Evolutionary conservation across 2,888 invertebrate species (phyloP).

Genomic region (Caenorhabditis zanzibari): DNA sequence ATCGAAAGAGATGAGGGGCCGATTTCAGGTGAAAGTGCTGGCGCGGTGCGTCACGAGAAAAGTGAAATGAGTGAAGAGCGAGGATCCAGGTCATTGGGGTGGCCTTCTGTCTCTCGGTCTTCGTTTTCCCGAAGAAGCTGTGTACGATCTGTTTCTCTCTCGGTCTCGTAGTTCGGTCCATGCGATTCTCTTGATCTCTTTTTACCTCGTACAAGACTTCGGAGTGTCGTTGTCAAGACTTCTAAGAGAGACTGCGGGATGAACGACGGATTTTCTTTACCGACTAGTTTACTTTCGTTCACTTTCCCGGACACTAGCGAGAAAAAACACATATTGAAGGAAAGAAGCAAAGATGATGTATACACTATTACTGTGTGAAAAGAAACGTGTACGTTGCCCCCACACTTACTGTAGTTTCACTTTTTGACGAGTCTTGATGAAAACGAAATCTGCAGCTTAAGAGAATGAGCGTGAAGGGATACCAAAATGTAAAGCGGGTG

Average conservation of each 20-base stretch:
- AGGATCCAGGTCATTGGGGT: constrained; percentile 68
- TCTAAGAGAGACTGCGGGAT: constrained; percentile 12
- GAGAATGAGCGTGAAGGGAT: constrained; percentile 27
- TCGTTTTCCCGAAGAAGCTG: constrained; percentile 55
- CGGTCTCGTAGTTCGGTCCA: constrained; percentile 16
- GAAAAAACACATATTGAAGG: constrained; percentile 40
- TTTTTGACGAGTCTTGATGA: constrained; percentile 59
- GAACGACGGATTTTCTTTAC: constrained; percentile 51
- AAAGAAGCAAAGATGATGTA: constrained; percentile 50
- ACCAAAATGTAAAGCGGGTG: background rate
- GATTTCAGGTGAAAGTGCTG: constrained; percentile 69
- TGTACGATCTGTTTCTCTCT: constrained; percentile 62
- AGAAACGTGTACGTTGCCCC: constrained; percentile 55
- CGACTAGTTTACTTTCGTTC: constrained; percentile 68
- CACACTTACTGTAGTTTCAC: constrained; percentile 63
- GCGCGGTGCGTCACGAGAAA: constrained; percentile 69
- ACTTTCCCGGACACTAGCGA: constrained; percentile 56
- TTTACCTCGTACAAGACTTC: constrained; percentile 45
- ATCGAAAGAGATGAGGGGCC: constrained; percentile 54
- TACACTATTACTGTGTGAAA: constrained; percentile 60
- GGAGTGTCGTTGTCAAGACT: constrained; percentile 36
- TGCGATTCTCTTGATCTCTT: constrained; percentile 44
- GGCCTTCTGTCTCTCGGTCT: constrained; percentile 39
- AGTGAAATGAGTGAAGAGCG: constrained; percentile 70
- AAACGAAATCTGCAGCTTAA: constrained; percentile 60